Conservation (phyloP, 2,888 invertebrate species). For the Drosophila maculinotata region DNA sequence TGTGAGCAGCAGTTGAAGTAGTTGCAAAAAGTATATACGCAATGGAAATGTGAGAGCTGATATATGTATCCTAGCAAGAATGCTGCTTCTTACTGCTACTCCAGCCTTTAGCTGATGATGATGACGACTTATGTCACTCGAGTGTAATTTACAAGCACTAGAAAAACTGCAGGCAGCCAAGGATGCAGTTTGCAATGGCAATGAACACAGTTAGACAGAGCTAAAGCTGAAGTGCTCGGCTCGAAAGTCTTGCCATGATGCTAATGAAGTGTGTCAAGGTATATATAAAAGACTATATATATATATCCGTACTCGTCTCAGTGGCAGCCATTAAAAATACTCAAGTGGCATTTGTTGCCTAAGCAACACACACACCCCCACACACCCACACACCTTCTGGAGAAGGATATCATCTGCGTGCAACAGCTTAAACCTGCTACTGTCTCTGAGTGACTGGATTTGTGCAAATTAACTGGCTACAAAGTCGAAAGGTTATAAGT, state of each 20-base stretch:
- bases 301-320: neutral
- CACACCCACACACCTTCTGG: neutral
- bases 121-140: slow-evolving; percentile 62
- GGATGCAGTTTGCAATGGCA: slow-evolving; percentile 37
- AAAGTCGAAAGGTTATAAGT: slow-evolving; percentile 3
- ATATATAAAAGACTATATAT: neutral
- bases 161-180: slow-evolving; percentile 40
- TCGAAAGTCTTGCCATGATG: slow-evolving; percentile 24
- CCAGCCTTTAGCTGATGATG: slow-evolving; percentile 27
- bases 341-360: slow-evolving; percentile 40
- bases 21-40: slow-evolving; percentile 7
- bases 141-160: slow-evolving; percentile 62
- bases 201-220: slow-evolving; percentile 15
- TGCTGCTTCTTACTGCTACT: slow-evolving; percentile 1
- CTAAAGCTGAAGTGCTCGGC: slow-evolving; percentile 15
- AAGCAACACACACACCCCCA: slow-evolving; percentile 11
- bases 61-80: slow-evolving; percentile 9
- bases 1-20: neutral
- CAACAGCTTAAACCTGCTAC: slow-evolving; percentile 7
- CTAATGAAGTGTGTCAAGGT: slow-evolving; percentile 49
- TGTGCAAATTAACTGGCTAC: slow-evolving; percentile 2
- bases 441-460: neutral
- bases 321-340: slow-evolving; percentile 31
- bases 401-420: neutral
- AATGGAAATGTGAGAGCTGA: slow-evolving; percentile 20